Evolutionary conservation across 2,888 invertebrate species (phyloP).

Genomic region (Cerastoderma edule): DNA sequence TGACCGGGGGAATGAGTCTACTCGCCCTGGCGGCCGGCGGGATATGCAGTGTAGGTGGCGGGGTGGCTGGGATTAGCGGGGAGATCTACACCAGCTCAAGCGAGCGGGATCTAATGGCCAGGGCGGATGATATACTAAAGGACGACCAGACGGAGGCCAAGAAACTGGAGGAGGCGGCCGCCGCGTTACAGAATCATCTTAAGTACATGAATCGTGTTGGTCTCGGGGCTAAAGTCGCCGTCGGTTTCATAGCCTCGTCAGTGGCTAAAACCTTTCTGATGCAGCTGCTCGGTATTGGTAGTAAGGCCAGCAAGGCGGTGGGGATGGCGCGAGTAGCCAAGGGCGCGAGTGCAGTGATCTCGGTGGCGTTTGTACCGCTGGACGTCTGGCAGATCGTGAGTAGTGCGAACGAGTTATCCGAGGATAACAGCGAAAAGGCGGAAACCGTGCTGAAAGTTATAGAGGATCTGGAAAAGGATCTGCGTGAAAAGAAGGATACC

Average conservation of each 20-base stretch:
- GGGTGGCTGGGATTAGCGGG: not conserved
- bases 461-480: conserved; percentile 1
- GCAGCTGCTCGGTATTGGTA: no score
- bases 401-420: not conserved
- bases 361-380: not conserved
- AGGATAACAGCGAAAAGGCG: conserved; percentile 15
- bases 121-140: not conserved
- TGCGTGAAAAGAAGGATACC: conserved; percentile 10
- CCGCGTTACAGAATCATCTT: not conserved
- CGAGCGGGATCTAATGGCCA: not conserved
- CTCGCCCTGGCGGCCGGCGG: not conserved
- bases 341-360: not conserved
- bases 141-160: not conserved
- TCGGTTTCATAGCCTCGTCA: no score
- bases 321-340: not conserved
- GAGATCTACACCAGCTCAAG: not conserved
- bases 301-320: not conserved
- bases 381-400: conserved; percentile 6
- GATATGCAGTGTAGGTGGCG: not conserved
- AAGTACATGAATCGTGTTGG: no score
- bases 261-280: no score
- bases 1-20: conserved; percentile 4
- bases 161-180: not conserved
- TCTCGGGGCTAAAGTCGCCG: no score
- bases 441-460: not conserved